A percentile compares a stretch with the other conserved stretches of the same genome.
Conservation (phyloP, 1,140 invertebrate species). For the Trinorchestia longiramus region DNA sequence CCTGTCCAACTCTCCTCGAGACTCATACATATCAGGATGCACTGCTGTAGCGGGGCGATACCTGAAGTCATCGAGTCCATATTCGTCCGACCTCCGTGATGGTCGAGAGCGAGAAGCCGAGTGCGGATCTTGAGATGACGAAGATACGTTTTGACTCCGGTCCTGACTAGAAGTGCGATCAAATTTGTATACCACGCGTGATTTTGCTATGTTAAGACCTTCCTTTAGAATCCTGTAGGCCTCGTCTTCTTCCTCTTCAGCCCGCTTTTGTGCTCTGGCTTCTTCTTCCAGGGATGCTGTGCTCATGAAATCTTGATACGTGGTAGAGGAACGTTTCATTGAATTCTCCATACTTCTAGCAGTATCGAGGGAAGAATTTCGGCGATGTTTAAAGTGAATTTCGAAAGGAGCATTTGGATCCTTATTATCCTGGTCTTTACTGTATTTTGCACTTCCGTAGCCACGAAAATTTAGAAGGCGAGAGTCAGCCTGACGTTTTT, state of each 20-base stretch:
- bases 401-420: constrained; percentile 30
- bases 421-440: background rate
- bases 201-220: constrained; percentile 27
- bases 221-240: constrained; percentile 46
- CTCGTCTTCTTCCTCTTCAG: constrained; percentile 35
- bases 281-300: constrained; percentile 35
- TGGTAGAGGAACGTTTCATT: constrained; percentile 30
- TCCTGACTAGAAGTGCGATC: constrained; percentile 33
- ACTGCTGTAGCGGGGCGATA: constrained; percentile 39
- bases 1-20: constrained; percentile 33
- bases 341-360: background rate
- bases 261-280: background rate
- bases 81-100: constrained; percentile 32
- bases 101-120: background rate
- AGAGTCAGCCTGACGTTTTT: constrained; percentile 36
- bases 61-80: constrained; percentile 44
- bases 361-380: constrained; percentile 23
- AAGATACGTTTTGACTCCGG: background rate
- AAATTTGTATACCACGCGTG: constrained; percentile 26
- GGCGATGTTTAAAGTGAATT: constrained; percentile 45
- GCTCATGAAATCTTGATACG: constrained; percentile 7
- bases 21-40: constrained; percentile 47
- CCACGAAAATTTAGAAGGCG: constrained; percentile 18
- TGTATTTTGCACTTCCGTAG: constrained; percentile 21
- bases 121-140: background rate